Evolutionary conservation across 2,888 invertebrate genomes (phyloP).

Genomic region (Eupithecia abbreviata): DNA sequence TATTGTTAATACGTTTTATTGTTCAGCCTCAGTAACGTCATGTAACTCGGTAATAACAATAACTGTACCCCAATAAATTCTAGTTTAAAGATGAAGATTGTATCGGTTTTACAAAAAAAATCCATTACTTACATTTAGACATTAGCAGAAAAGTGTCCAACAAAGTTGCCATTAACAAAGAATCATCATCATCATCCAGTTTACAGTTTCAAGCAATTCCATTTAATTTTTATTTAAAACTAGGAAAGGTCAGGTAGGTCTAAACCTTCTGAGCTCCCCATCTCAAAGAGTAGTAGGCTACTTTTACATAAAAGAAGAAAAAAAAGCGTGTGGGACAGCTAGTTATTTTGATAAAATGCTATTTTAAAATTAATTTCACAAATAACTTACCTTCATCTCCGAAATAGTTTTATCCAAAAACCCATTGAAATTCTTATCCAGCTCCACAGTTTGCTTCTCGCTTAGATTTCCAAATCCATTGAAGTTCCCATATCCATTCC

Average conservation of each 20-base stretch:
- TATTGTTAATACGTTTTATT: too few relatives aligned
- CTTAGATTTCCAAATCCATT: slow-evolving; percentile 79
- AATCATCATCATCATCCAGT: too few relatives aligned
- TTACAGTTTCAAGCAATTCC: too few relatives aligned
- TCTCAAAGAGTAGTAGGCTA: not conserved
- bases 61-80: too few relatives aligned
- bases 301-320: not conserved
- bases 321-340: not conserved
- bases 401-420: slow-evolving; percentile 91
- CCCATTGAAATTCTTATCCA: slow-evolving; percentile 88
- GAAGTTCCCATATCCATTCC: slow-evolving; percentile 72
- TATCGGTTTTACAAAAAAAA: too few relatives aligned
- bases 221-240: slow-evolving; percentile 42
- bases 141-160: too few relatives aligned
- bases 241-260: not conserved
- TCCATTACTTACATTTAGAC: too few relatives aligned
- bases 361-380: not conserved
- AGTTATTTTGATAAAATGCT: not conserved
- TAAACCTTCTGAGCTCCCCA: not conserved
- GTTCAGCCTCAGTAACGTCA: too few relatives aligned
- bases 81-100: too few relatives aligned
- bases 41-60: too few relatives aligned
- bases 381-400: slow-evolving; percentile 91
- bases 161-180: too few relatives aligned
- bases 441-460: slow-evolving; percentile 75